phyloP scores from a whole-genome alignment of 2,113 vertebrate genomes.

The Rhabdornis inornatus region DNA sequence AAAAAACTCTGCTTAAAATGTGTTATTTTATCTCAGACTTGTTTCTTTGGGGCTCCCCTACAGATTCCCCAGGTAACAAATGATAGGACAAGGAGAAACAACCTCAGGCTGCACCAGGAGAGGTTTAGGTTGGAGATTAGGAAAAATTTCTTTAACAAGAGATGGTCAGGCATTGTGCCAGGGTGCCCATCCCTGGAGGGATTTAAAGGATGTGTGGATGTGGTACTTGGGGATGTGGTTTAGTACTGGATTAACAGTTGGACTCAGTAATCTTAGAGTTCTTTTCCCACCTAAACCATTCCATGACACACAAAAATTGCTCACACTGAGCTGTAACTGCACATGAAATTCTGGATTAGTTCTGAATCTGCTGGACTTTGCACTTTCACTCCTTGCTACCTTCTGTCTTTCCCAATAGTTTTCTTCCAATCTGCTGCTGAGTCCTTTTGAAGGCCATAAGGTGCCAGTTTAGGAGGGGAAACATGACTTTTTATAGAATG shows the following conservation, averaged over 20 bases:
- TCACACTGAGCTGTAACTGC: neutral
- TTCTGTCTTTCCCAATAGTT: neutral
- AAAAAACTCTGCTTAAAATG: neutral
- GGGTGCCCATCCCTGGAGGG: neutral
- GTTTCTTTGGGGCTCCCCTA: rapidly evolving
- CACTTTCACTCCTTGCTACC: neutral
- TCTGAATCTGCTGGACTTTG: neutral
- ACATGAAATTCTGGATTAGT: rapidly evolving
- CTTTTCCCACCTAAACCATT: neutral
- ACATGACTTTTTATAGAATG: rapidly evolving
- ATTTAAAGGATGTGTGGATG: neutral
- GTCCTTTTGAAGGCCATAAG: neutral
- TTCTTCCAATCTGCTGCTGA: neutral
- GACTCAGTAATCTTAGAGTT: neutral
- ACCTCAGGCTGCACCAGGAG: neutral
- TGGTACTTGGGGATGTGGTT: neutral
- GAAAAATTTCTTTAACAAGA: neutral
- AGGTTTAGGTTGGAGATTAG: neutral
- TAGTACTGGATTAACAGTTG: neutral
- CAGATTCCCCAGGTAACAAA: neutral
- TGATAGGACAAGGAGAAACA: too few species aligned
- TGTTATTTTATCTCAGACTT: neutral
- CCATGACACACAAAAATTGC: neutral
- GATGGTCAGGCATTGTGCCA: neutral
- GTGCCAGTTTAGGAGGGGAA: neutral